These are phyloP conservation scores for Dendroctonus ponderosae DNA, from an alignment of 1,140 invertebrate species.

Conservation along the genomic window DNA sequence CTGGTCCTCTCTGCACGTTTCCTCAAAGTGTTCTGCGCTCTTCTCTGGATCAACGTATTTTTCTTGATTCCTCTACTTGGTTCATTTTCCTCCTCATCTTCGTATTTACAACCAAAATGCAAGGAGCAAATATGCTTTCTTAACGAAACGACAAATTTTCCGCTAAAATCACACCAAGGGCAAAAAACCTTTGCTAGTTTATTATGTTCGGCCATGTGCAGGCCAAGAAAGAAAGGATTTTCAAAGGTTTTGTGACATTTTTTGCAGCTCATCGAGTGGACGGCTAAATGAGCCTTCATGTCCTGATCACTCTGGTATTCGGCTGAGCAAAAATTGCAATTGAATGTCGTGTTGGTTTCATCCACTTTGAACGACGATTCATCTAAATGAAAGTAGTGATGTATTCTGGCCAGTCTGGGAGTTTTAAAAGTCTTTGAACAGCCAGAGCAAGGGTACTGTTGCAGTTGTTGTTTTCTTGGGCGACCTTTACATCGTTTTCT, in stretches of 20 bases:
- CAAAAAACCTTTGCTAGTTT: slow-evolving; percentile 32
- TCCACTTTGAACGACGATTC: slow-evolving; percentile 13
- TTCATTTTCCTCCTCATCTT: slow-evolving; percentile 5
- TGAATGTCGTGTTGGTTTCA: slow-evolving; percentile 5
- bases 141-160: slow-evolving; percentile 6
- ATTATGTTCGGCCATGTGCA: slow-evolving; percentile 31
- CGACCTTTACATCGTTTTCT: slow-evolving; percentile 10
- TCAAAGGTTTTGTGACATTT: slow-evolving; percentile 7
- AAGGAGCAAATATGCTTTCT: slow-evolving; percentile 22
- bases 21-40: slow-evolving; percentile 6
- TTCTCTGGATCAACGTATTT: not conserved
- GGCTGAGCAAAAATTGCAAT: slow-evolving; percentile 17
- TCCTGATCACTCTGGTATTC: slow-evolving; percentile 5
- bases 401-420: slow-evolving; percentile 23
- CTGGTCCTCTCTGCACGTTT: slow-evolving; percentile 10
- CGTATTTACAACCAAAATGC: slow-evolving; percentile 13
- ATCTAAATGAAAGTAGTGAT: slow-evolving; percentile 21
- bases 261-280: slow-evolving; percentile 19
- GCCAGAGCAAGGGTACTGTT: slow-evolving; percentile 1
- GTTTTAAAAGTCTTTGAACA: slow-evolving; percentile 11
- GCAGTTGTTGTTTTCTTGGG: not conserved
- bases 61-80: not conserved
- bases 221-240: slow-evolving; percentile 23
- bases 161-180: slow-evolving; percentile 20
- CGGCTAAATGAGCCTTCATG: slow-evolving; percentile 7